phyloP scores from a whole-genome alignment of 2,113 vertebrate genomes.

The Salvelinus namaycush region DNA sequence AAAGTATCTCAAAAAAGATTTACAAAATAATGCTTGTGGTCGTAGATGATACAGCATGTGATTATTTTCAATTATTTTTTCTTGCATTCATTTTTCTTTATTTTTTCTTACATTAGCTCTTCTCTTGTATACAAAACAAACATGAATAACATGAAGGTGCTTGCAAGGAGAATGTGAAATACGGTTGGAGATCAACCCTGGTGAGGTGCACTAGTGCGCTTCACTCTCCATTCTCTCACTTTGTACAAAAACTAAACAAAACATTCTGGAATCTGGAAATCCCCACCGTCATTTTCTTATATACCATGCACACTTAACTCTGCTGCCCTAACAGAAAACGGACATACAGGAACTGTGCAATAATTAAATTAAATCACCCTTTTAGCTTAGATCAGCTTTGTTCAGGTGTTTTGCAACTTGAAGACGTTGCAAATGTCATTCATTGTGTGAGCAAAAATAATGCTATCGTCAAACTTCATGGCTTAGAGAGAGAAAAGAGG shows the following conservation, averaged over 20 bases:
- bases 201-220: slow-evolving; percentile 22
- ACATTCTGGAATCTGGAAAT: not conserved
- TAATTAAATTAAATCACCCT: not conserved
- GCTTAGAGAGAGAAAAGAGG: slow-evolving; percentile 16
- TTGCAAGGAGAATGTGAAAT: slow-evolving; percentile 48
- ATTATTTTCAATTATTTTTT: slow-evolving; percentile 22
- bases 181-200: slow-evolving; percentile 1
- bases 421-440: slow-evolving; percentile 49
- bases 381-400: not conserved
- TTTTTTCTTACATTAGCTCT: slow-evolving; percentile 55
- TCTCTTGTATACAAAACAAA: slow-evolving; percentile 56
- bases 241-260: slow-evolving; percentile 42
- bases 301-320: not conserved
- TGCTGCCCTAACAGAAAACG: too few species aligned
- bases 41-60: slow-evolving; percentile 56
- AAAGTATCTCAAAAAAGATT: slow-evolving; percentile 60
- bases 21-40: slow-evolving; percentile 65
- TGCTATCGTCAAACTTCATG: slow-evolving; percentile 38
- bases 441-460: slow-evolving; percentile 47
- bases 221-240: slow-evolving; percentile 26
- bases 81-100: slow-evolving; percentile 18
- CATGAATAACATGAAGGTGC: slow-evolving; percentile 47
- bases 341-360: too few species aligned
- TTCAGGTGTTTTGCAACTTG: slow-evolving; percentile 36
- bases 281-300: not conserved